Conservation (phyloP, 2,113 vertebrate genomes). For the Fukomys damarensis region DNA sequence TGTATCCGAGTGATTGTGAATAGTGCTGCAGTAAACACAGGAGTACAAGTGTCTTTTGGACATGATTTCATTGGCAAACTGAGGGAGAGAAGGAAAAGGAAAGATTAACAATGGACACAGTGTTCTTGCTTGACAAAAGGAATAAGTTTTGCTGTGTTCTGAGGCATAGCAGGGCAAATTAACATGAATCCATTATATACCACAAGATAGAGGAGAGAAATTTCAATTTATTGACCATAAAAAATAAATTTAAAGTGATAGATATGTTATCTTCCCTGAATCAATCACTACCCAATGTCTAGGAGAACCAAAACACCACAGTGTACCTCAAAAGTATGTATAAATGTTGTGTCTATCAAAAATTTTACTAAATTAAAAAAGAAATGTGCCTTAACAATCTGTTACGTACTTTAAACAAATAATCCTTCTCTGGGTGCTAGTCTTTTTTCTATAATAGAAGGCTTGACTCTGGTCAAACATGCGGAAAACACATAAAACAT, state of each 20-base stretch:
- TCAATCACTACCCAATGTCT: too few species aligned
- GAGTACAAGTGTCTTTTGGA: not conserved
- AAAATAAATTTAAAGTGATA: not conserved
- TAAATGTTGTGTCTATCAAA: not conserved
- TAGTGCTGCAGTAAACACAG: not conserved
- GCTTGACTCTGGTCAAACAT: not conserved
- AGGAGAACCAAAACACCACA: not conserved
- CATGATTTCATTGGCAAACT: not conserved
- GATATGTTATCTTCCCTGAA: not conserved
- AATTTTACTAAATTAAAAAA: not conserved
- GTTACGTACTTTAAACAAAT: not conserved
- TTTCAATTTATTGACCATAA: not conserved
- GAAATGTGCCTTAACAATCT: not conserved
- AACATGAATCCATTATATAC: not conserved
- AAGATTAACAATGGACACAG: too few species aligned
- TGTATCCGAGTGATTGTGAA: too few species aligned
- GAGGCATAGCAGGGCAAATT: not conserved
- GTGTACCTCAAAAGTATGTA: not conserved
- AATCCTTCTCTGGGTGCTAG: not conserved
- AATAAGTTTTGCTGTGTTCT: not conserved
- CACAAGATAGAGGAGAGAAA: not conserved
- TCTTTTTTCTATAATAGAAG: not conserved
- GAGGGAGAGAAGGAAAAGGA: too few species aligned
- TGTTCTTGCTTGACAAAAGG: not conserved
- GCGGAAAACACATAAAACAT: not conserved